Conservation (phyloP, 2,797 vertebrate species). For the Botia almorhae region DNA sequence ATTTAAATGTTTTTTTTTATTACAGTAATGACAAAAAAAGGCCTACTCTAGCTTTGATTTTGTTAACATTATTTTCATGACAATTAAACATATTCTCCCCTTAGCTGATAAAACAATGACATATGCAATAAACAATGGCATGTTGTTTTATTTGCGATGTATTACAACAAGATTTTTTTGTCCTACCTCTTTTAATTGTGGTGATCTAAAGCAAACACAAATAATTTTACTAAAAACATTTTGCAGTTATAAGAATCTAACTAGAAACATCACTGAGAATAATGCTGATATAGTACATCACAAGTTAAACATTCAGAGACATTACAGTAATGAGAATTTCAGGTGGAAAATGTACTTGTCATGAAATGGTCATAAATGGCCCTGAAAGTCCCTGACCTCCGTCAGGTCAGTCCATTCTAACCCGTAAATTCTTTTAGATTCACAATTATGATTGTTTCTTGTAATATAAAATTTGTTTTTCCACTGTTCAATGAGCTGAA, state of each 20-base stretch:
- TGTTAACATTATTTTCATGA: no score
- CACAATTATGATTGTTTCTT: background rate
- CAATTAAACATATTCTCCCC: background rate
- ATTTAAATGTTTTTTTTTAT: background rate
- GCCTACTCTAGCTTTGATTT: no score
- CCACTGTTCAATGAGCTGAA: background rate
- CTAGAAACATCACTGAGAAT: background rate
- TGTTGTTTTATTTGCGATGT: background rate
- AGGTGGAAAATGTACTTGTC: background rate
- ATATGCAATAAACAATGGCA: background rate
- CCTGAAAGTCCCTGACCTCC: background rate
- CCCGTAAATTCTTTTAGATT: background rate
- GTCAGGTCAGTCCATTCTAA: background rate
- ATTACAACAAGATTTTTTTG: background rate
- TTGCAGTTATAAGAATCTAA: background rate
- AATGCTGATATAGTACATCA: background rate
- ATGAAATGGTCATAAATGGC: background rate
- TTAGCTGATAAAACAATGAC: no score
- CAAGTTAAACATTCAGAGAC: background rate
- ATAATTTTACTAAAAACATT: background rate
- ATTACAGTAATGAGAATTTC: background rate
- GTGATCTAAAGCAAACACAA: background rate
- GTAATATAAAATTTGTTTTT: background rate
- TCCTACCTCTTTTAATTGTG: background rate
- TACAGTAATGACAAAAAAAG: background rate